phyloP scores from a whole-genome alignment of 92 coral and sea anemone species.

The Siderastrea siderea region DNA sequence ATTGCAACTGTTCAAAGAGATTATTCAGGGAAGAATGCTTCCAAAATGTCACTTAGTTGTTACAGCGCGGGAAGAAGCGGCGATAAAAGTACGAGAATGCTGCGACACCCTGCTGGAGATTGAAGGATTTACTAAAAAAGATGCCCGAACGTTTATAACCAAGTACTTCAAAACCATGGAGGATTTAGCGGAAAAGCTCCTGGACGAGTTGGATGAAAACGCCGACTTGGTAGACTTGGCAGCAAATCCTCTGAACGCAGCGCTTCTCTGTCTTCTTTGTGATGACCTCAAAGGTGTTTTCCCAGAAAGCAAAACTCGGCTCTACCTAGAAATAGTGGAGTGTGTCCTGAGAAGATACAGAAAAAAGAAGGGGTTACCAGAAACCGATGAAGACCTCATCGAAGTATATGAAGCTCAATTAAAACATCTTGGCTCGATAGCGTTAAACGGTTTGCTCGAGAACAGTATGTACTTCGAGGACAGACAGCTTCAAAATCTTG shows the following conservation, averaged over 20 bases:
- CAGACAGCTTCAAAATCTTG: background rate
- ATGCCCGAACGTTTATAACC: constrained; percentile 15
- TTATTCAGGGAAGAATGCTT: constrained; percentile 10
- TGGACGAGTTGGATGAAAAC: background rate
- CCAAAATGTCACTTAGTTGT: constrained; percentile 30
- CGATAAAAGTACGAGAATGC: constrained; percentile 1
- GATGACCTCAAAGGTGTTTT: constrained; percentile 25
- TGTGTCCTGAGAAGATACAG: constrained; percentile 38
- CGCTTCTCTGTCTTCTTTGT: constrained; percentile 47
- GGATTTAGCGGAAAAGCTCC: background rate
- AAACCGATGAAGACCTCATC: constrained; percentile 3
- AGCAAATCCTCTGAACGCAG: constrained; percentile 45
- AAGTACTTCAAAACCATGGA: constrained; percentile 27
- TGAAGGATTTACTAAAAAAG: constrained; percentile 30
- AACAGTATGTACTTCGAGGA: background rate
- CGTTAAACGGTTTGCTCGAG: constrained; percentile 27
- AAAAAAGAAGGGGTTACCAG: background rate
- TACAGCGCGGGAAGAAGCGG: constrained; percentile 44
- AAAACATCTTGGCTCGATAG: constrained; percentile 15
- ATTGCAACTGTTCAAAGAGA: background rate
- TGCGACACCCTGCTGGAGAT: constrained; percentile 52
- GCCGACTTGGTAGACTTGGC: background rate
- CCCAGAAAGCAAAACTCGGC: constrained; percentile 34
- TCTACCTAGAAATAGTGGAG: constrained; percentile 27
- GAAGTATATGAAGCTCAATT: background rate